Percentiles rank a stretch among this genome's conserved stretches.
These are phyloP conservation scores for Sepiola atlantica DNA, from an alignment of 2,888 invertebrate genomes.

Conservation along the genomic window DNA sequence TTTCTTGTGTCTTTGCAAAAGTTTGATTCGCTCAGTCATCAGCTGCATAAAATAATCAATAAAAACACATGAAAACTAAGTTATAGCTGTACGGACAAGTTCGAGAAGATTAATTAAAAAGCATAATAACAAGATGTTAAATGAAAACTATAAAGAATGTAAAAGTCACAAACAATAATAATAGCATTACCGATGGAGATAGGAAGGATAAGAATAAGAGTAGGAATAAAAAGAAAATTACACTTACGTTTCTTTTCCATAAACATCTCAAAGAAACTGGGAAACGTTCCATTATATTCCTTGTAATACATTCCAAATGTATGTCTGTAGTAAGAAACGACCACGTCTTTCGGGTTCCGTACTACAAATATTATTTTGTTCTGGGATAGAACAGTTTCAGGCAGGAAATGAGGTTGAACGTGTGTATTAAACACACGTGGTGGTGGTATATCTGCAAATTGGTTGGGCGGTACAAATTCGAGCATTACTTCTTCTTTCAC, in stretches of 20 bases:
- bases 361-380: conserved; percentile 41
- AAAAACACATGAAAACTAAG: no score
- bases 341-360: conserved; percentile 37
- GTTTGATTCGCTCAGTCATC: no score
- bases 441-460: background rate
- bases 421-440: conserved; percentile 41
- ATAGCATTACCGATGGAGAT: no score
- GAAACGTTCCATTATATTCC: conserved; percentile 36
- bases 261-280: conserved; percentile 42
- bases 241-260: background rate
- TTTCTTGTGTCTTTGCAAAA: no score
- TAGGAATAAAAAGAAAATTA: no score
- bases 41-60: no score
- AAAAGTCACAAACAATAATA: no score
- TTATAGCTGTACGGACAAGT: no score
- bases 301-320: background rate
- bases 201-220: no score
- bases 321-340: conserved; percentile 35
- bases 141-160: no score
- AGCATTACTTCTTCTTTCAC: conserved; percentile 39
- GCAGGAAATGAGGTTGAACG: background rate
- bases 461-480: background rate
- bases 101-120: no score
- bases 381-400: background rate
- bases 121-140: no score